Evolutionary conservation across 2,797 vertebrate species (phyloP), one percentile per base, ranked within the genome.

Genomic region (Gymnodraco acuticeps): DNA sequence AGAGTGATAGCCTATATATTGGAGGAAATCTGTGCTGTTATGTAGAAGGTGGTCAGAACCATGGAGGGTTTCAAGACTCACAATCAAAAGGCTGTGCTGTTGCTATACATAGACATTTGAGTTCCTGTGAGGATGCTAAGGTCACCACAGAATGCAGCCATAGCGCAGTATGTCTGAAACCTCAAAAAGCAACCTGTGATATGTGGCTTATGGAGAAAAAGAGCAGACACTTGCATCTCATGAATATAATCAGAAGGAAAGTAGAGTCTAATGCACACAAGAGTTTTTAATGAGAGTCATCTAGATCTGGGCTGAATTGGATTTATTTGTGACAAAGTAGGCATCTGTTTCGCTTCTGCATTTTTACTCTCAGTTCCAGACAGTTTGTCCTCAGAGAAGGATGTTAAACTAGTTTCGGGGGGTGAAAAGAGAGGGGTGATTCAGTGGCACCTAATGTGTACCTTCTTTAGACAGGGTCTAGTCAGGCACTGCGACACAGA

Each of bases 51-150:
- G 38, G 8, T 58, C 19, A 45, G 31, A 70, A 27, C 54, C 1
- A 31, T 7, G 9, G 3, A 43, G 12, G 59, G 5, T 9, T 11
- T 47, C 13, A 23, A 48, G 1, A 31, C 43, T n/a, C 43, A 51
- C 31, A 60, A 14, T 43, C 47, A 42, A 56, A 66, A 3, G 15
- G 8, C 10, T 45, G 45, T n/a, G 31, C 16, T 31, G 15, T 9
- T 59, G 51, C 76, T 80, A 78, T 60, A 77, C 47, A 82, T 77
- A 86, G 73, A 83, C 70, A 66, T 68, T 42, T 81, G 79, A 70
- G 75, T 58, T 59, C 16, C 45, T 73, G 38, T 12, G 51, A 38
- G 42, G 52, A 11, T 33, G 65, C 48, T 33, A 23, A 70, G 64
- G 73, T 73, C 66, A 65, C 73, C 64, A 47, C 70, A 81, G 80